Conservation (phyloP, 1,140 invertebrate genomes). For the Drosophila pallidifrons region DNA sequence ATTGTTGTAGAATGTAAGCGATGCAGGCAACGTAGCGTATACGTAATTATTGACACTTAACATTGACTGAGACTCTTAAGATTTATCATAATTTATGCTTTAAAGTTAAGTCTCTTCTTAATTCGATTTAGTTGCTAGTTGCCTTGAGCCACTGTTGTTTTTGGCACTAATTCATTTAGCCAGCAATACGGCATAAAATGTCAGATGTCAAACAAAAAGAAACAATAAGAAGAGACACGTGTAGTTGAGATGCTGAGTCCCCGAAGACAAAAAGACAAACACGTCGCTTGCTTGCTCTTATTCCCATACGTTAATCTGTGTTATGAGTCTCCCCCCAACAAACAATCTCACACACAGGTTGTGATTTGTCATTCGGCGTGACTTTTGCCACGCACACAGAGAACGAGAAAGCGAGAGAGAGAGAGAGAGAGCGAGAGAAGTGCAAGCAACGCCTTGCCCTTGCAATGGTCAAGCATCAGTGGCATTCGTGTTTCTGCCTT, state of each 20-base stretch:
- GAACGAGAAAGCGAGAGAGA: neutral
- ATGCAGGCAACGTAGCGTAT: slow-evolving; percentile 36
- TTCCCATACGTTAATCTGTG: slow-evolving; percentile 25
- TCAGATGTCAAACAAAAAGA: neutral
- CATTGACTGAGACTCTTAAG: slow-evolving; percentile 1
- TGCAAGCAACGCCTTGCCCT: slow-evolving; percentile 47
- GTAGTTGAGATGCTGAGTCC: slow-evolving; percentile 4
- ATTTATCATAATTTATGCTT: neutral
- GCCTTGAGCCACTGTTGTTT: neutral
- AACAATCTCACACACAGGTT: slow-evolving; percentile 18
- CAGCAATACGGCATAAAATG: slow-evolving; percentile 9
- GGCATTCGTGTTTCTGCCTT: slow-evolving; percentile 39
- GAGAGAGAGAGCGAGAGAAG: neutral
- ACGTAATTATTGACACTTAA: slow-evolving; percentile 44
- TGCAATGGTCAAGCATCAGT: slow-evolving; percentile 52
- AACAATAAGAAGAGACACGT: slow-evolving; percentile 1
- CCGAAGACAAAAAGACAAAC: slow-evolving; percentile 1
- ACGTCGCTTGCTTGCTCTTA: slow-evolving; percentile 9
- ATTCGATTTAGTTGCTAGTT: neutral
- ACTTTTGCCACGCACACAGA: slow-evolving; percentile 50
- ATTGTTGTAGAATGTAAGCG: slow-evolving; percentile 26
- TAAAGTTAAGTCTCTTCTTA: neutral
- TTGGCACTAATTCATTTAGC: slow-evolving; percentile 20
- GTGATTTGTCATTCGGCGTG: slow-evolving; percentile 56
- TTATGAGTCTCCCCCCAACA: slow-evolving; percentile 15